These are phyloP conservation scores for Sphecodes monilicornis DNA, from an alignment of 2,888 invertebrate species.

Conservation along the genomic window DNA sequence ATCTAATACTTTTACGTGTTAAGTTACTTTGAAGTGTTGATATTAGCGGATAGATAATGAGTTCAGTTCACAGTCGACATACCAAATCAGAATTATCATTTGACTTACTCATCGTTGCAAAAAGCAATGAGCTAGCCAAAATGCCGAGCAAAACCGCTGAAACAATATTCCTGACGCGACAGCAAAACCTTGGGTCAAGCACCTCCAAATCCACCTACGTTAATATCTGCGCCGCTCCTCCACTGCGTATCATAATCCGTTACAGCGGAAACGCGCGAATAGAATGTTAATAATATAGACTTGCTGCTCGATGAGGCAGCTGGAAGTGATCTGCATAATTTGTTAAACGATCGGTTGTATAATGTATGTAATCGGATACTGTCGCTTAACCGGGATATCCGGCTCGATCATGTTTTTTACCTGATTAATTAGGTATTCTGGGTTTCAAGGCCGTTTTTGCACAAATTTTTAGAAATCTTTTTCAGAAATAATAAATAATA, in stretches of 20 bases:
- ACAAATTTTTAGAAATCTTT: too few relatives aligned
- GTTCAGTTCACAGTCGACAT: not conserved
- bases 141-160: not conserved
- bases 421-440: not conserved
- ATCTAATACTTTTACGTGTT: not conserved
- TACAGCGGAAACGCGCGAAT: slow-evolving; percentile 31
- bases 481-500: too few relatives aligned
- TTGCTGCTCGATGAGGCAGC: slow-evolving; percentile 33
- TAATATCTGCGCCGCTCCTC: not conserved
- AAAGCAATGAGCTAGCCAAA: slow-evolving; percentile 1
- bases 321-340: slow-evolving; percentile 34
- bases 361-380: slow-evolving; percentile 35
- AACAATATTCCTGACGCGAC: not conserved
- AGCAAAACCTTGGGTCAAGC: not conserved
- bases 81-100: not conserved
- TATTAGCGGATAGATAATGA: not conserved
- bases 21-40: not conserved
- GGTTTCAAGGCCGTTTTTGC: not conserved
- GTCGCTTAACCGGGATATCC: not conserved
- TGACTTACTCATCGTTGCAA: not conserved
- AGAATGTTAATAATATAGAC: slow-evolving; percentile 51
- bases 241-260: slow-evolving; percentile 32
- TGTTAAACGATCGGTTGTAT: slow-evolving; percentile 29
- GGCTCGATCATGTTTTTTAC: not conserved
- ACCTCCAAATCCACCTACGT: not conserved